These are phyloP conservation scores for Serinus canaria DNA, from an alignment of 2,113 vertebrate species.

Conservation along the genomic window DNA sequence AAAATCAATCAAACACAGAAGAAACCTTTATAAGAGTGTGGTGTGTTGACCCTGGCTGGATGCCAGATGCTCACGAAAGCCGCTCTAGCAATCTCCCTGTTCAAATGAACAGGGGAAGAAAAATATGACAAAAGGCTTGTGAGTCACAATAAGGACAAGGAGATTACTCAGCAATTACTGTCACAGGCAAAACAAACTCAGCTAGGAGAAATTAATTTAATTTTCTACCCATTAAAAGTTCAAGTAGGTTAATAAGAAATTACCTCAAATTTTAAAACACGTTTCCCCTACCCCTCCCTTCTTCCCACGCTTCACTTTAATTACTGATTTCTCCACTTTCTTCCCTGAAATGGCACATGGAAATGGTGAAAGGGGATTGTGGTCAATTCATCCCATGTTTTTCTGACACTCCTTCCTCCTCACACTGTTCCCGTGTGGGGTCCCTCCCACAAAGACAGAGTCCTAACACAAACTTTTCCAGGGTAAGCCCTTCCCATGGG, in stretches of 20 bases:
- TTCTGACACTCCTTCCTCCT: neutral
- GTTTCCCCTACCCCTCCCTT: neutral
- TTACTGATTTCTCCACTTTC: neutral
- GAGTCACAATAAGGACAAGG: neutral
- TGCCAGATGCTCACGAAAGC: neutral
- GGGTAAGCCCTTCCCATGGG: neutral
- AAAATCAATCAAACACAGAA: neutral
- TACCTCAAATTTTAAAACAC: neutral
- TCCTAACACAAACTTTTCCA: neutral
- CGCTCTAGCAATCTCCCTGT: neutral
- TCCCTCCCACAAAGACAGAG: neutral
- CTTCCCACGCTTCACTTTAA: neutral
- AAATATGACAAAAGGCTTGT: neutral
- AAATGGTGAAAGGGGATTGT: neutral
- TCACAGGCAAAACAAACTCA: neutral
- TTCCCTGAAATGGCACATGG: neutral
- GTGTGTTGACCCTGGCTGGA: neutral
- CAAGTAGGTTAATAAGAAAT: neutral
- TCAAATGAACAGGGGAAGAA: neutral
- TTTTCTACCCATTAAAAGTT: neutral
- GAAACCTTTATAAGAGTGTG: neutral
- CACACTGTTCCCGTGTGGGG: accelerated
- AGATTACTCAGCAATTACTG: neutral
- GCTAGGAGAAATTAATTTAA: neutral
- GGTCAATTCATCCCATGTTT: neutral